A percentile compares a stretch with the other conserved stretches of the same genome.
Evolutionary conservation across 2,888 invertebrate species (phyloP).

Genomic region (Neria commutata): DNA sequence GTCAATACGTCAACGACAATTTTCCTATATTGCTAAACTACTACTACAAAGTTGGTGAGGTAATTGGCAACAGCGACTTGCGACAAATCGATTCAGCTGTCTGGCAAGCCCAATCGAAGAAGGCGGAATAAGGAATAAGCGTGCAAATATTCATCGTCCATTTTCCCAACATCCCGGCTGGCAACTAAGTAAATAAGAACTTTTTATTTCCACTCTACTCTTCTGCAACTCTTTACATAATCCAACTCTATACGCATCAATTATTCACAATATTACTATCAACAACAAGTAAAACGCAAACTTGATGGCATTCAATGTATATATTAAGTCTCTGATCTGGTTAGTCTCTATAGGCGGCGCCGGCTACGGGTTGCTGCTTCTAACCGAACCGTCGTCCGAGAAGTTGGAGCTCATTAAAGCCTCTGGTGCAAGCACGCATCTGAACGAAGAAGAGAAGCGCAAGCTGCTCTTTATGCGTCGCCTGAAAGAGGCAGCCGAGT

Average conservation of each 20-base stretch:
- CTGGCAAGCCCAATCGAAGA: slow-evolving; percentile 62
- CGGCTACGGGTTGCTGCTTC: slow-evolving; percentile 68
- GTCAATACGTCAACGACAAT: slow-evolving; percentile 71
- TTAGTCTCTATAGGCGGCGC: slow-evolving; percentile 67
- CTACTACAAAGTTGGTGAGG: slow-evolving; percentile 75
- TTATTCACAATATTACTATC: slow-evolving; percentile 17
- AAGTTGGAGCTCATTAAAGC: slow-evolving; percentile 52
- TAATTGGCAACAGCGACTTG: slow-evolving; percentile 62
- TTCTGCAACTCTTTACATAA: neutral
- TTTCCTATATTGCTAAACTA: slow-evolving; percentile 70
- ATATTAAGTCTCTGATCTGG: slow-evolving; percentile 66
- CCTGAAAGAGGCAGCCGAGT: slow-evolving; percentile 46
- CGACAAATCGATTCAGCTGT: slow-evolving; percentile 66
- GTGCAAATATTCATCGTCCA: neutral
- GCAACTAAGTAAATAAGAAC: no score
- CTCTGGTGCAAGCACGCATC: slow-evolving; percentile 27
- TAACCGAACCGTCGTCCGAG: slow-evolving; percentile 64
- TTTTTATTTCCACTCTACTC: no score
- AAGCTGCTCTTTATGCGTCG: slow-evolving; percentile 52
- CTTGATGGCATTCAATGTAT: slow-evolving; percentile 55
- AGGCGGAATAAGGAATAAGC: slow-evolving; percentile 37
- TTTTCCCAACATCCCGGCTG: neutral
- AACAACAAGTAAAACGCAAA: slow-evolving; percentile 15
- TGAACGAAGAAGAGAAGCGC: slow-evolving; percentile 45
- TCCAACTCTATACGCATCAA: slow-evolving; percentile 20